Evolutionary conservation across 2,113 vertebrate genomes (phyloP), one percentile per base, ranked within the genome.

Genomic region (Calidris pugnax): DNA sequence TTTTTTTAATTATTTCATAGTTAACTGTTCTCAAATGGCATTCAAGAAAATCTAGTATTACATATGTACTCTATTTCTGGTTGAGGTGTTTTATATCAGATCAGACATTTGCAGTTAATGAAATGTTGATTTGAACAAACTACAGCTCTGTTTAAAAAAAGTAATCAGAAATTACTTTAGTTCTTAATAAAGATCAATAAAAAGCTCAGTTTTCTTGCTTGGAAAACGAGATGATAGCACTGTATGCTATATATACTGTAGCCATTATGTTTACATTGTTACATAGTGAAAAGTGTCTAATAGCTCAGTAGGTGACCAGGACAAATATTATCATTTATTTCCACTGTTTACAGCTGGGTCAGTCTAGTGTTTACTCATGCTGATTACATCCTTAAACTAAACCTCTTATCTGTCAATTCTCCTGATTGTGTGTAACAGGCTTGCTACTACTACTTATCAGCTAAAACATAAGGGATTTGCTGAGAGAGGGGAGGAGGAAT

Each of bases 341-440:
- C 73, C 71, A 91, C 92, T 97, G 94, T 96, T 97, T 97, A 95
- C 96, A 92, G 77, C 93, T 85, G 87, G 89, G 92, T 93, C 92
- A 95, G 87, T 87, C 60, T 83, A 94, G 90, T 97, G 92, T 97
- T 97, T 97, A 95, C 97, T 88, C 87, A 74, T 1, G 39, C 95
- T 95, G 97, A 96, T 97, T 97, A 96, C 84, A 97, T 95, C 93
- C 97, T 95, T 93, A 95, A 95, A 96, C 95, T 96, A 97, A 97
- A 96, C 93, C 93, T 96, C 95, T 97, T 97, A 96, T 96, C 95
- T 94, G 88, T 82, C 92, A 91, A 3, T 94, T 96, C 89, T 89
- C 81, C 94, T 94, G 96, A 95, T 95, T 88, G 81, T 64, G 68
- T 89, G 50, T 71, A 90, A 60, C 93, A 77, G 87, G 66, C 84